Conservation (phyloP, 1,140 invertebrate species). For the Lordiphosa clarofinis region DNA sequence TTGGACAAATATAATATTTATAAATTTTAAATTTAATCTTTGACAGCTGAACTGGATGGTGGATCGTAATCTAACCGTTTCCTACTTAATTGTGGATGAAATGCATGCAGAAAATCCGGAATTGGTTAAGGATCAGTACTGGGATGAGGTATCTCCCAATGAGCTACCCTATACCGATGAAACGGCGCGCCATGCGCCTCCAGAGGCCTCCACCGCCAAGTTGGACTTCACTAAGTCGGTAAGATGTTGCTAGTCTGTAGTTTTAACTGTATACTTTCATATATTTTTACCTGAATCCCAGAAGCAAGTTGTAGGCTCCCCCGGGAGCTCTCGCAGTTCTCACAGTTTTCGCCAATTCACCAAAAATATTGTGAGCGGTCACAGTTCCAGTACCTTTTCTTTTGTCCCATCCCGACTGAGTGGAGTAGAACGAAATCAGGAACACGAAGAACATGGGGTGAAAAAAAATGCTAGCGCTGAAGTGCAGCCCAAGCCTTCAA, state of each 20-base stretch:
- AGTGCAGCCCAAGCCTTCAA: not conserved
- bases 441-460: too few species aligned
- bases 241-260: conserved; percentile 1
- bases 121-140: conserved; percentile 91
- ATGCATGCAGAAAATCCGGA: conserved; percentile 95
- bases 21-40: not conserved
- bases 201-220: conserved; percentile 89
- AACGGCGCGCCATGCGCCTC: conserved; percentile 86
- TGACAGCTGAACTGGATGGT: conserved; percentile 92
- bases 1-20: not conserved
- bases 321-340: too few species aligned
- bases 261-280: not conserved
- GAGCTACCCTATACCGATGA: conserved; percentile 91
- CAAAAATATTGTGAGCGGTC: too few species aligned
- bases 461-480: not conserved
- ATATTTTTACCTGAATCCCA: not conserved
- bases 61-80: conserved; percentile 91
- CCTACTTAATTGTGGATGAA: conserved; percentile 94
- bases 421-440: too few species aligned
- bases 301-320: too few species aligned
- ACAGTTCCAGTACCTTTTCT: too few species aligned
- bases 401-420: too few species aligned
- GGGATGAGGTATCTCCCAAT: conserved; percentile 91
- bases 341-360: too few species aligned
- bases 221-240: conserved; percentile 81